Evolutionary conservation across 2,797 vertebrate genomes (phyloP).

Genomic region (Megalops cyprinoides): DNA sequence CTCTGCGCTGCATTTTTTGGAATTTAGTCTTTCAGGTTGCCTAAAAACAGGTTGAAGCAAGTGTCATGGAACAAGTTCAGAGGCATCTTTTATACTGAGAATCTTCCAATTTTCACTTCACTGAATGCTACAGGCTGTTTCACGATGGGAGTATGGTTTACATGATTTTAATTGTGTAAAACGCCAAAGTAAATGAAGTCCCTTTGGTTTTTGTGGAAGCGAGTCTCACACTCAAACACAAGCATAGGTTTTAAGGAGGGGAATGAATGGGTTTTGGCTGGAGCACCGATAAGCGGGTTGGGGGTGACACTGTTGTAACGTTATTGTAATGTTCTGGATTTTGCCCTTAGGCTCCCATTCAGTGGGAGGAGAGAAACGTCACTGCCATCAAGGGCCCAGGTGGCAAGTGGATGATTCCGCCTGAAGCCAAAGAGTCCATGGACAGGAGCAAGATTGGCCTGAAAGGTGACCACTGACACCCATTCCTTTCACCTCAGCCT

Average conservation of each 20-base stretch:
- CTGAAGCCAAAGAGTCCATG: slow-evolving; percentile 96
- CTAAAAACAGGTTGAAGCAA: neutral
- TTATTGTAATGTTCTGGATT: neutral
- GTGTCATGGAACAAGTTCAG: neutral
- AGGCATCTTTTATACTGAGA: no score
- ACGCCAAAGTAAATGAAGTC: no score
- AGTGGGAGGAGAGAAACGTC: slow-evolving; percentile 94
- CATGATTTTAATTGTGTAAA: no score
- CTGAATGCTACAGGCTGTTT: no score
- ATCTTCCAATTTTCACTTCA: no score
- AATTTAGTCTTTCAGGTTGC: neutral
- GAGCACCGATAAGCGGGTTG: neutral
- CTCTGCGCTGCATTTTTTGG: neutral
- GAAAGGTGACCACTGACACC: slow-evolving; percentile 78
- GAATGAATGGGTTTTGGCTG: neutral
- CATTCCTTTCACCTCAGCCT: no score
- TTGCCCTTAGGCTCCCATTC: slow-evolving; percentile 81
- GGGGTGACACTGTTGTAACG: neutral
- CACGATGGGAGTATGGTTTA: no score
- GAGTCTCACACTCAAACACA: neutral
- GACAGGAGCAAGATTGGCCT: slow-evolving; percentile 94
- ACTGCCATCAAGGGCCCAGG: slow-evolving; percentile 90
- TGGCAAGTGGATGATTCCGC: slow-evolving; percentile 95
- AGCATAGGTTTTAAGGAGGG: neutral
- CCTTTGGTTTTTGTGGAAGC: no score